A percentile compares a stretch with the other conserved stretches of the same genome.
phyloP scores from a whole-genome alignment of 2,888 invertebrate species.

The Monochamus alternatus region DNA sequence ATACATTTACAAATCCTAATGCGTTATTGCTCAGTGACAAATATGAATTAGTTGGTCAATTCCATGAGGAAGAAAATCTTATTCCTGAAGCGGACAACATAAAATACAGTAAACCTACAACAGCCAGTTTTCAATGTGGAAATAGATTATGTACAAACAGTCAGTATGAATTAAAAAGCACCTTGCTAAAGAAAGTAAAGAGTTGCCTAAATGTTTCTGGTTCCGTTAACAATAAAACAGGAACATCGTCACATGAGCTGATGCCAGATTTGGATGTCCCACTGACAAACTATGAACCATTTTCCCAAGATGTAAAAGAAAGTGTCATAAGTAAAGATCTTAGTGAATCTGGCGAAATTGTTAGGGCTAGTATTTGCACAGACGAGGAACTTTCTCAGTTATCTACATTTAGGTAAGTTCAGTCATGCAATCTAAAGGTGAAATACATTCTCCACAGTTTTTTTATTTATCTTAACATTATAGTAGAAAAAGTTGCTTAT shows the following conservation, averaged over 20 bases:
- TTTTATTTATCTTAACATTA: too few relatives aligned
- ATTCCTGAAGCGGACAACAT: background rate
- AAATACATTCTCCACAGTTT: background rate
- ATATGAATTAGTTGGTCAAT: background rate
- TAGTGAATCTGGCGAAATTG: conserved; percentile 2
- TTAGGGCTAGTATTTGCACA: background rate
- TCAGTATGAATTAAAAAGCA: conserved; percentile 27
- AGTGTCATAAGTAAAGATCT: background rate
- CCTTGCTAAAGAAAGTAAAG: conserved; percentile 16
- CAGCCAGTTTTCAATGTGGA: background rate
- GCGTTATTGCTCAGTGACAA: conserved; percentile 27
- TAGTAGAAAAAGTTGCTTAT: too few relatives aligned
- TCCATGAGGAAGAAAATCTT: background rate
- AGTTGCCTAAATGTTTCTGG: background rate
- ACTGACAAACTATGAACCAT: background rate
- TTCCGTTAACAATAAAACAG: background rate
- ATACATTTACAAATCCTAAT: background rate
- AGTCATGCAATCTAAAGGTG: background rate
- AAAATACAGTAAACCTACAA: background rate
- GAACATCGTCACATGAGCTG: background rate
- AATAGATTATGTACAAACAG: conserved; percentile 12
- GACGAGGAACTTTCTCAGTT: background rate
- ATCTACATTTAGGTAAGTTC: conserved; percentile 8
- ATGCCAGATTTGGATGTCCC: conserved; percentile 5
- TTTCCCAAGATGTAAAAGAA: background rate